Conservation (phyloP, 2,888 invertebrate genomes). For the Zhuqinia jingwanae region DNA sequence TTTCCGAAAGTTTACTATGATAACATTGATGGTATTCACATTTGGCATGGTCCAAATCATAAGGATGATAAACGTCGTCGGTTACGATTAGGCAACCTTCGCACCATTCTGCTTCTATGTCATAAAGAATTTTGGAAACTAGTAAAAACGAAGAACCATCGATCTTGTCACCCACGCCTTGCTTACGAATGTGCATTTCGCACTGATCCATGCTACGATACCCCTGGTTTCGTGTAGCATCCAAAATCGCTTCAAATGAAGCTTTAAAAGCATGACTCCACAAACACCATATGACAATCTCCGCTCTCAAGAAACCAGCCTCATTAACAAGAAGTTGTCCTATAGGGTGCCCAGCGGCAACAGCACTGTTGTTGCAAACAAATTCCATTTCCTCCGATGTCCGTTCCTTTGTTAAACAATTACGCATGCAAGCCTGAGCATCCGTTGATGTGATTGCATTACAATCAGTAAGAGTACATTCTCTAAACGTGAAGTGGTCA, state of each 20-base stretch:
- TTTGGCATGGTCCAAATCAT: slow-evolving; percentile 6
- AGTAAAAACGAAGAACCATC: no score
- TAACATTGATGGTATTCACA: slow-evolving; percentile 26
- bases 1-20: not conserved
- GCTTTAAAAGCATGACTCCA: no score
- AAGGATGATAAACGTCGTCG: not conserved
- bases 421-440: not conserved
- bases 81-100: not conserved
- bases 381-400: slow-evolving; percentile 3
- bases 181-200: no score
- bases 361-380: not conserved
- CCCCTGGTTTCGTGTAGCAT: no score
- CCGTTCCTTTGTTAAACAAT: not conserved
- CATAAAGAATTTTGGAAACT: slow-evolving; percentile 16
- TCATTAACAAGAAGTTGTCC: not conserved
- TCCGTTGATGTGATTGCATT: not conserved
- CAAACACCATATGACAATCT: slow-evolving; percentile 17
- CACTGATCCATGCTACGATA: no score
- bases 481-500: not conserved
- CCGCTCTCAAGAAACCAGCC: not conserved
- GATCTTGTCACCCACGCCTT: no score
- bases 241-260: no score
- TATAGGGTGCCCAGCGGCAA: not conserved
- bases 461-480: slow-evolving; percentile 17
- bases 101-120: slow-evolving; percentile 1